Evolutionary conservation across 2,888 invertebrate species (phyloP).

Genomic region (Taphrorychus bicolor): DNA sequence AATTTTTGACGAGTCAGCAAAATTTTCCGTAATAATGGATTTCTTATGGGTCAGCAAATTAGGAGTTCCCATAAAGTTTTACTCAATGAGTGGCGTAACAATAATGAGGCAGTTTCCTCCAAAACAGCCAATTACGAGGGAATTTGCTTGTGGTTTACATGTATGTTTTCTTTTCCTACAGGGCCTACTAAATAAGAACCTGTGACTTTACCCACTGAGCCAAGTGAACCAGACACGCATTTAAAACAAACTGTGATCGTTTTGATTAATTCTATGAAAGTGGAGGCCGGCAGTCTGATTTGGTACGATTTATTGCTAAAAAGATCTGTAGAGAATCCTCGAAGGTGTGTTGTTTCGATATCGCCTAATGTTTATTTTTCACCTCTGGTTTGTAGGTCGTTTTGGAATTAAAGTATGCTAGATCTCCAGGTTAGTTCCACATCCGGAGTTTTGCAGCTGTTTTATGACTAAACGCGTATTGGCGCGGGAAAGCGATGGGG

Average conservation of each 20-base stretch:
- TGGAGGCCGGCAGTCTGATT: constrained; percentile 70
- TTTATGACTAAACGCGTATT: constrained; percentile 81
- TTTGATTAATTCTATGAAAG: constrained; percentile 69
- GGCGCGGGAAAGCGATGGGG: constrained; percentile 53
- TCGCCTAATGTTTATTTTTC: background rate
- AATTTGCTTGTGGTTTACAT: constrained; percentile 83
- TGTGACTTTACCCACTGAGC: constrained; percentile 65
- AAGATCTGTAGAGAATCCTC: constrained; percentile 60
- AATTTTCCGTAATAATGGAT: too few species aligned
- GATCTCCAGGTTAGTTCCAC: constrained; percentile 73
- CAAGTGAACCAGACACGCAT: constrained; percentile 66
- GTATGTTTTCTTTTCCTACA: constrained; percentile 63
- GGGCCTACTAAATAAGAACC: constrained; percentile 47
- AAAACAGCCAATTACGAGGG: constrained; percentile 73
- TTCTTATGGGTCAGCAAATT: too few species aligned
- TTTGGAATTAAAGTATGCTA: constrained; percentile 72
- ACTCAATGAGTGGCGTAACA: too few species aligned
- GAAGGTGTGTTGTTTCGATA: constrained; percentile 54
- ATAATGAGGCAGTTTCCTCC: constrained; percentile 67
- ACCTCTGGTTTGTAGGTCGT: constrained; percentile 60
- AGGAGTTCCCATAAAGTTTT: too few species aligned
- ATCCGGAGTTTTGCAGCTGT: constrained; percentile 81
- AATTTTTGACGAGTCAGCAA: too few species aligned
- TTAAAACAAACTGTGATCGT: constrained; percentile 81
- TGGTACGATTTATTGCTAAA: constrained; percentile 72